phyloP scores from a whole-genome alignment of 2,113 vertebrate genomes.

The Heterochromis multidens region DNA sequence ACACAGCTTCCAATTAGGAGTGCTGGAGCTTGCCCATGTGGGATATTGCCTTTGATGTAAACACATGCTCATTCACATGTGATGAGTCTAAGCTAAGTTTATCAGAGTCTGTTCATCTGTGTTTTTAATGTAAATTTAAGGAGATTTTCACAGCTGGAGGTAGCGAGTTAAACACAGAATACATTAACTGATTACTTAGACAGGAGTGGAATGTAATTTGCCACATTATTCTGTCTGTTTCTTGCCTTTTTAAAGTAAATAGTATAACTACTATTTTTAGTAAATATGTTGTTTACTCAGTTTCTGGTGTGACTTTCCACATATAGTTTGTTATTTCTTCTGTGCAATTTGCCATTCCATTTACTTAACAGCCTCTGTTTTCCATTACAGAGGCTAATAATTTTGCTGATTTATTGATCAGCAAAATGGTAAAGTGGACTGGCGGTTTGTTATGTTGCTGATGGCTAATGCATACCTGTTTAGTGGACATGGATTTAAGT shows the following conservation, averaged over 20 bases:
- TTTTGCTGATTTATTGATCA: constrained; percentile 48
- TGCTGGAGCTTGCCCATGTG: not conserved
- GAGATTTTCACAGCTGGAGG: constrained; percentile 7
- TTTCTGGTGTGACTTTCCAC: not conserved
- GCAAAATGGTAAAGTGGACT: constrained; percentile 13
- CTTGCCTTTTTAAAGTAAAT: not conserved
- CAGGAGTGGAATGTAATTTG: not conserved
- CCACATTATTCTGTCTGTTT: not conserved
- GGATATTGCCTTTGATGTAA: constrained; percentile 51
- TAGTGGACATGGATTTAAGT: constrained; percentile 43
- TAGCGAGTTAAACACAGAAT: constrained; percentile 3
- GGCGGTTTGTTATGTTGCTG: constrained; percentile 16
- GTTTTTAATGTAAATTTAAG: constrained; percentile 15
- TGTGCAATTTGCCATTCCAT: not conserved
- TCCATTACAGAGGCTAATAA: not conserved
- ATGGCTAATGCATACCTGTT: constrained; percentile 57
- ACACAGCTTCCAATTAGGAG: constrained; percentile 64
- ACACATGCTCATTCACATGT: constrained; percentile 18
- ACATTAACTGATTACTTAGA: not conserved
- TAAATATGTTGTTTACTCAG: not conserved
- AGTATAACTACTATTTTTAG: not conserved
- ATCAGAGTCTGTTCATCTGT: constrained; percentile 1
- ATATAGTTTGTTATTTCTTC: not conserved
- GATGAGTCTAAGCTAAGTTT: not conserved
- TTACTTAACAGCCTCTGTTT: not conserved